Evolutionary conservation across 2,797 vertebrate genomes (phyloP), one percentile per base, ranked within the genome.

Genomic region (Heliangelus exortis): DNA sequence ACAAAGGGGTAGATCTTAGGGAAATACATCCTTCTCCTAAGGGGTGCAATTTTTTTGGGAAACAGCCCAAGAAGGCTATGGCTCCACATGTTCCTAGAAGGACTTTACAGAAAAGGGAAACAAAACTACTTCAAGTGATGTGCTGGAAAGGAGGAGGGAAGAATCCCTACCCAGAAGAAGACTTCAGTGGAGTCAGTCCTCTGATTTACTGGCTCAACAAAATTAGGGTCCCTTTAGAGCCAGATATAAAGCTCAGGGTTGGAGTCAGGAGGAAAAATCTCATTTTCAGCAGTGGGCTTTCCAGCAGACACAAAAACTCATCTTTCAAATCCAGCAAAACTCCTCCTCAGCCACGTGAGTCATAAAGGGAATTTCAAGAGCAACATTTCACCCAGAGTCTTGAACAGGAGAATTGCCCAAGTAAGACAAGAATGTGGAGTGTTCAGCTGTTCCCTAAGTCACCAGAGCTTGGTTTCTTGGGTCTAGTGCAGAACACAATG

Each of bases 161-260:
- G n/a, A 39, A 77, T 36, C 11, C 14, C 63, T 57, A 22, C 16
- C 16, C 0, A 77, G 39, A 33, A 47, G 58, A 50, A 29, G 7
- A 78, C 21, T 26, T 33, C 65, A 69, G 21, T 22, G 9, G 21
- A 85, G n/a, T 71, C 81, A 76, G 55, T 51, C 31, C 20, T 62
- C 34, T 7, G 10, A 19, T 58, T 54, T 39, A 47, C 1, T 2
- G 45, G 12, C 18, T 31, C 36, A 93, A 36, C 9, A 83, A 73
- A 55, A 23, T 4, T 1, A 28, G n/a, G 12, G 5, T 50, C 29
- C 36, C 28, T 58, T 22, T 17, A 29, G 53, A 12, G 50, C 28
- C 2, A 8, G 25, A 34, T 5, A 22, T 2, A 78, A 66, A 83
- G 6, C 8, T 58, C 48, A 36, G 0, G 3, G 53, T 1, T 48